Evolutionary conservation across 2,113 vertebrate species (phyloP), one percentile per base, ranked within the genome.

Genomic region (Abramis brama): DNA sequence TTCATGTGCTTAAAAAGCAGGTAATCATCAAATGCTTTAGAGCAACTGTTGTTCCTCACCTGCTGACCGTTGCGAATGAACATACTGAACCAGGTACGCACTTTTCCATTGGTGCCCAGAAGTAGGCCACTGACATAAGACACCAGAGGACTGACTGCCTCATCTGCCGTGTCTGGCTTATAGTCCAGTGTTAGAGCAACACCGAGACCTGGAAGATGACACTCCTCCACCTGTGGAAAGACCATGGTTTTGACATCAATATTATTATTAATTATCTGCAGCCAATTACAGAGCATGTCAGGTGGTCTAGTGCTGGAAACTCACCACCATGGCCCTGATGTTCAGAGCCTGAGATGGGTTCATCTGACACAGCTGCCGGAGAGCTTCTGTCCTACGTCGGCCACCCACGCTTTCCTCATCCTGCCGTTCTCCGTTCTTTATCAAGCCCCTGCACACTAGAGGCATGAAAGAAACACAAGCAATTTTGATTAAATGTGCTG

Each of bases 271-370:
- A 55, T 30, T 77, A 77, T 6, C 25, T 33, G 15, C 27, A 30
- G 64, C 6, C 64, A 7, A 73, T 19, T 73, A 23, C 19, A 36
- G 15, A 33, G 39, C 39, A 74, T 74, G 39, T 25, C 73, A 75
- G 43, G 73, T 55, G 25, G 25, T 55, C 27, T 23, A 52, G 27
- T 10, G 75, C 2, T 57, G 17, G 4, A 43, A 19, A 66, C 97
- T 96, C 88, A 99, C 98, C 97, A 97, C 98, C 98, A 99, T 99
- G 81, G 98, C 97, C 85, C 98, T 95, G 85, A 99, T 97, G 93
- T 98, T 97, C 15, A 99, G 95, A 9, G 98, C 97, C 86, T 99
- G 97, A 19, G 97, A 97, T 52, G 98, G 98, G 91, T 99, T 99
- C 98, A 99, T 99, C 89, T 97, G 98, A 89, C 98, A 99, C 0